Percentiles rank a stretch among this genome's conserved stretches.
phyloP scores from a whole-genome alignment of 2,797 vertebrate species.

The Spatula versicolor region DNA sequence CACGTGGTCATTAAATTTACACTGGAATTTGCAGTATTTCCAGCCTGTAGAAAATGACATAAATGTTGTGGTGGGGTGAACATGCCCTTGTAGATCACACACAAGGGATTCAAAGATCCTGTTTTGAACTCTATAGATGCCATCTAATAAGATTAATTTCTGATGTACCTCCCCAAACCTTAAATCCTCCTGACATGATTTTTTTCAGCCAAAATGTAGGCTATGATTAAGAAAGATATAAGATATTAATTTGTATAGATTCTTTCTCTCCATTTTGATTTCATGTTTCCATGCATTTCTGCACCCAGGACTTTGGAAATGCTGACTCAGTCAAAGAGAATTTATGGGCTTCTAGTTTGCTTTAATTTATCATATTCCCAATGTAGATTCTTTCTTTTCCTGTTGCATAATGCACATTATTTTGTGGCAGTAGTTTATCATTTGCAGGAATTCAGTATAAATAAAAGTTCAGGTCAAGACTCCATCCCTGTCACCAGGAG shows the following conservation, averaged over 20 bases:
- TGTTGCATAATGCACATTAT: neutral
- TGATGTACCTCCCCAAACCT: neutral
- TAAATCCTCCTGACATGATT: neutral
- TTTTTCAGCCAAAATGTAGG: neutral
- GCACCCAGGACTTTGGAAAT: neutral
- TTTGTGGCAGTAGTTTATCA: slow-evolving; percentile 26
- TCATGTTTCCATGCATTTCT: neutral
- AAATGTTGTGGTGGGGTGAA: neutral
- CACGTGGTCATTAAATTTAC: neutral
- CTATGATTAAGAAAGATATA: neutral
- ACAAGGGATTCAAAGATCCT: neutral
- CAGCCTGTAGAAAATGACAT: neutral
- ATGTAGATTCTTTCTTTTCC: neutral
- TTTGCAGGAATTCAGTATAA: neutral
- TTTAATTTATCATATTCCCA: neutral
- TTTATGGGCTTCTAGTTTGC: neutral
- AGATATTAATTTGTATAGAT: neutral
- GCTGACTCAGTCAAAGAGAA: neutral
- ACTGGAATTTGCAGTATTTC: neutral
- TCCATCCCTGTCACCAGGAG: neutral
- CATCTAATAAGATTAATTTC: neutral
- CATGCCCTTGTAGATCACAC: neutral
- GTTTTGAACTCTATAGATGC: neutral
- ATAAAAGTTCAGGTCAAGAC: neutral
- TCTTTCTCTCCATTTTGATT: neutral